phyloP scores from a whole-genome alignment of 2,797 vertebrate genomes.

The Notoglanidium macrostoma region DNA sequence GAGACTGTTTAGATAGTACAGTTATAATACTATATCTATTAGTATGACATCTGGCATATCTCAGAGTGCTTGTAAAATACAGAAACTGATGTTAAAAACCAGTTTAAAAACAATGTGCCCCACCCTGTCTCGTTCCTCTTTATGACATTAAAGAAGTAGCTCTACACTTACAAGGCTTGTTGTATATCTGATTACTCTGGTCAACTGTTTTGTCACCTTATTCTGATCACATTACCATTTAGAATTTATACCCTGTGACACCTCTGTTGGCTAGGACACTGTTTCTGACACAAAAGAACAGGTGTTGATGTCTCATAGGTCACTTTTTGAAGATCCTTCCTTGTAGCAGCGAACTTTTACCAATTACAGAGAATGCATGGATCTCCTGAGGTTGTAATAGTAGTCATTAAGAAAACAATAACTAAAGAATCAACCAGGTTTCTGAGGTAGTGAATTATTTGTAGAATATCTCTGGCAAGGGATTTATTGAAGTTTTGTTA shows the following conservation, averaged over 20 bases:
- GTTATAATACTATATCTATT: neutral
- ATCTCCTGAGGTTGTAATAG: neutral
- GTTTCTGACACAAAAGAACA: conserved; percentile 44
- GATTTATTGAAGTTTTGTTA: neutral
- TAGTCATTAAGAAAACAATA: neutral
- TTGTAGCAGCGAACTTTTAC: neutral
- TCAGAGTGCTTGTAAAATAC: neutral
- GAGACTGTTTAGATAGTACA: neutral
- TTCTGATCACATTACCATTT: conserved; percentile 55
- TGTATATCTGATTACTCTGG: conserved; percentile 40
- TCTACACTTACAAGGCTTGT: conserved; percentile 11
- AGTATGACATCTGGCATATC: neutral
- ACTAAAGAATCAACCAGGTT: neutral
- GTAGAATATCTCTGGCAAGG: neutral
- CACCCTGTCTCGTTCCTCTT: neutral
- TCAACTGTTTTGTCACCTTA: conserved; percentile 51
- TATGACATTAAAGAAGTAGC: neutral
- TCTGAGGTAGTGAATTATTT: neutral
- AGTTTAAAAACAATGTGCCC: neutral
- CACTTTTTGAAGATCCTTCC: conserved; percentile 9
- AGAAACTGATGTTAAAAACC: neutral
- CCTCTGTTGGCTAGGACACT: conserved; percentile 51
- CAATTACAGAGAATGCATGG: neutral
- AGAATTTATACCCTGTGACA: conserved; percentile 60
- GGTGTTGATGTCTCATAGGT: neutral